Evolutionary conservation across 2,888 invertebrate species (phyloP), one percentile per base, ranked within the genome.

Genomic region (Junonia oenone): DNA sequence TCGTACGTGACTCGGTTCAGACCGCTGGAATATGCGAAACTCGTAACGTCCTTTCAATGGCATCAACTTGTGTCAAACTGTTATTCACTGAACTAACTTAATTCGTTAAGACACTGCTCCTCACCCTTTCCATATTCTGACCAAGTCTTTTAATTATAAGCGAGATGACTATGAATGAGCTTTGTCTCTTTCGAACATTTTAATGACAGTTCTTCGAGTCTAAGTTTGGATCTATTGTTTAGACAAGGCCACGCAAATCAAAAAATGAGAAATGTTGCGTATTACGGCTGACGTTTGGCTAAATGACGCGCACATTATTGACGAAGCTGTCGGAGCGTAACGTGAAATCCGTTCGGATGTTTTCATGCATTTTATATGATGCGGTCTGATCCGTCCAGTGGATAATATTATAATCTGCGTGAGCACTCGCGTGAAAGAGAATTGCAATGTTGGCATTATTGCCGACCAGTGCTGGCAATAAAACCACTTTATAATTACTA

Each of bases 1-100:
- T 63, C 40, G 62, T 63, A 68, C 68, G 68, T 68, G 68, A 67
- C 68, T 64, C 37, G 65, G 59, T 61, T 66, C 51, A 53, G 59
- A 55, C 58, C 61, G 43, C 58, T 55, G 57, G 63, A 60, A 61
- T 63, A 66, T 66, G 66, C 60, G 62, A 62, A 61, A 66, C 62
- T 59, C 59, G 60, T 59, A 63, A 60, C 63, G 61, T 64, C 62
- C 63, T 62, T 62, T 58, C 63, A 63, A 59, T 58, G 58, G 59
- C 63, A 52, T 59, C 56, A 60, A 60, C 57, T 55, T 61, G 40
- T 55, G 51, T 56, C 61, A 58, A 64, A 62, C 62, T 59, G 49
- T 58, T 57, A 51, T 56, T 33, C 59, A 45, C 56, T 55, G 35
- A 60, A 57, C 38, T 51, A 56, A 52, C 40, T 55, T 47, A 31